A percentile compares a stretch with the other conserved stretches of the same genome.
Evolutionary conservation across 2,888 invertebrate genomes (phyloP).

Genomic region (Rotaria magnacalcarata): DNA sequence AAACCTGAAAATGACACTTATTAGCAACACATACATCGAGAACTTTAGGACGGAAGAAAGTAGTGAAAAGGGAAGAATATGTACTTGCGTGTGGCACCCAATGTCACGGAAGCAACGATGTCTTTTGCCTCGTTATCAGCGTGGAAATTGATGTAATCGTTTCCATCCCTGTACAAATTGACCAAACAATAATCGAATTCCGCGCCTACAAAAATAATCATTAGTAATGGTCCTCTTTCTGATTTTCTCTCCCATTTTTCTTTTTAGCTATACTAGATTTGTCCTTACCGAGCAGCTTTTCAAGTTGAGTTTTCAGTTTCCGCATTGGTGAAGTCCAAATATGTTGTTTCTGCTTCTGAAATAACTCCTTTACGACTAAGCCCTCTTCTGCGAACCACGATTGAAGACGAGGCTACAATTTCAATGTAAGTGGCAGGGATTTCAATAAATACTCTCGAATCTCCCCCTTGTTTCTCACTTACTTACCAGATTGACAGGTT

Average conservation of each 20-base stretch:
- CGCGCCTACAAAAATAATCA: not conserved
- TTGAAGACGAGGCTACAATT: not conserved
- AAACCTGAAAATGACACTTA: not conserved
- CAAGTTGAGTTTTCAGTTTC: not conserved
- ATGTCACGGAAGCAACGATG: not conserved
- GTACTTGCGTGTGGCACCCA: not conserved
- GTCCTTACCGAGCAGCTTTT: not conserved
- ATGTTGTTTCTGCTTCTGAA: not conserved
- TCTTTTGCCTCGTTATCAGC: conserved; percentile 3
- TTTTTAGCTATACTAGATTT: not conserved
- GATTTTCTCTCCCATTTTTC: not conserved
- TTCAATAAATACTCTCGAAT: not conserved
- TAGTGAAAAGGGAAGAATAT: not conserved
- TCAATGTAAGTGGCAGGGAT: not conserved
- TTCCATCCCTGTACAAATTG: not conserved
- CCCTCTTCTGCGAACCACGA: not conserved
- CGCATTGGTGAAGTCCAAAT: not conserved
- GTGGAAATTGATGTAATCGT: not conserved
- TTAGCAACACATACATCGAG: not conserved
- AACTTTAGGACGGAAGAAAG: not conserved
- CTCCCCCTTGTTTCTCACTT: not conserved
- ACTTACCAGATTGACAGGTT: not conserved
- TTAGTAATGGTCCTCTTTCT: no score
- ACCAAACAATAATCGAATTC: not conserved
- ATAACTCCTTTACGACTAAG: not conserved